Base-by-base conservation (phyloP, 2,113 vertebrate genomes). In the Coryphaenoides rupestris region DNA sequence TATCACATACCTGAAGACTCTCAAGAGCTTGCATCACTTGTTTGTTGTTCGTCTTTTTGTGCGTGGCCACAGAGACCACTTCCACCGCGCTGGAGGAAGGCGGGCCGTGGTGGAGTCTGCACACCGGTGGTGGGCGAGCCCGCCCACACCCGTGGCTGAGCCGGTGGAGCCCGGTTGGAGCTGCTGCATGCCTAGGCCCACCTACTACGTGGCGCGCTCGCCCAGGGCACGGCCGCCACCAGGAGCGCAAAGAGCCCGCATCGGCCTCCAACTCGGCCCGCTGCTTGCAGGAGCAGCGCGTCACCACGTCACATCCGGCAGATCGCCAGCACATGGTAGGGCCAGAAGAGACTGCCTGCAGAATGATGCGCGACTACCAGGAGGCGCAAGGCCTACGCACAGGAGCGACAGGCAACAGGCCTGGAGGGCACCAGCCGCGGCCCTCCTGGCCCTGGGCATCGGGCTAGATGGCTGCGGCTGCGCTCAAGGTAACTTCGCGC, bases 351-450 rank as follows among this genome's bases (percentile, higher is more conserved):
- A 76, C 84, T 98, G 76, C 89, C n/a, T 98, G 4, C 95, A 97
- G 85, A n/a, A 94, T 95, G 92, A 95, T 98, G 59, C 92, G 96
- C 0, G 93, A 95, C 66, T 98, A 95, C 0, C 96, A 98, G 87
- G 96, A 98, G 73, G 93, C 95, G 0, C 95, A 98, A n/a, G 84
- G 96, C 95, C 0, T 96, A 94, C 0, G 96, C 96, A 1, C 96
- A 98, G 85, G 96, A 98, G 60, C 84, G 96, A 54, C 96, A 98
- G 83, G 96, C 96, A n/a, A 0, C 95, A 95, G 76, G 96, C 96
- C 93, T 98, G 89, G 96, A 98, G 62, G 96, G 96, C 0, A 96
- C 92, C 96, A 98, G 88, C n/a, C n/a, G 96, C 96, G 0, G 94
- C 95, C 0, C 88, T 98, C 58, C 93, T 95, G 0, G 95, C 95